Evolutionary conservation across 2,888 invertebrate species (phyloP), one percentile per base, ranked within the genome.

Genomic region (Bedellia somnulentella): DNA sequence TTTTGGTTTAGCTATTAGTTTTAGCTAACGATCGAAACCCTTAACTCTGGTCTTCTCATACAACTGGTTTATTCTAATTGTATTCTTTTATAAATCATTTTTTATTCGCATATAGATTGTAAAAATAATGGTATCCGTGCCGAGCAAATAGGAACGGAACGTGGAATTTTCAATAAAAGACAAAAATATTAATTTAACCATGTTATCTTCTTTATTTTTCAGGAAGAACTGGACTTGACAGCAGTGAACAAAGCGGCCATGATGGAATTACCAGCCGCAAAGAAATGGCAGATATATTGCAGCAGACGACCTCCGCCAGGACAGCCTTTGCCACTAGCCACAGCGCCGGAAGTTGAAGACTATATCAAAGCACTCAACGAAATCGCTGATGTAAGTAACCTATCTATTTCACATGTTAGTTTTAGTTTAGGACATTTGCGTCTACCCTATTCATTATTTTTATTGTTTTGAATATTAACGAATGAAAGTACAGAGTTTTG

Each of bases 201-300:
- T 36, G 8, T 17, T 33, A n/a, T n/a, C n/a, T n/a, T n/a, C n/a
- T n/a, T n/a, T n/a, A n/a, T n/a, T n/a, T n/a, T n/a, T n/a, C 62
- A 87, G 86, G 95, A 95, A 60, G 96, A 96, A 66, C 73, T 96
- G 47, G 96, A 95, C 66, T 75, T 96, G 47, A 93, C 94, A 37
- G 92, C 93, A 21, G 87, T 93, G 8, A 95, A 96, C 64, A 89
- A 93, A 57, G 90, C 93, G 43, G 93, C 94, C 22, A 93, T 97
- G 87, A 82, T 95, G 66, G 91, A 88, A 49, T 78, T 96, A 35
- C 93, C 95, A 2, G 86, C 92, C 0, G 92, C 93, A 52, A 96
- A 96, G 71, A 96, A 96, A 71, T 96, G 95, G 94, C 96, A 96
- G 77, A 94, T 96, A 45, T 96, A 95, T 70, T 94, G 94, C 75